Percentiles rank a stretch among this genome's conserved stretches.
Conservation (phyloP, 2,888 invertebrate species). For the Epinotia ramella region DNA sequence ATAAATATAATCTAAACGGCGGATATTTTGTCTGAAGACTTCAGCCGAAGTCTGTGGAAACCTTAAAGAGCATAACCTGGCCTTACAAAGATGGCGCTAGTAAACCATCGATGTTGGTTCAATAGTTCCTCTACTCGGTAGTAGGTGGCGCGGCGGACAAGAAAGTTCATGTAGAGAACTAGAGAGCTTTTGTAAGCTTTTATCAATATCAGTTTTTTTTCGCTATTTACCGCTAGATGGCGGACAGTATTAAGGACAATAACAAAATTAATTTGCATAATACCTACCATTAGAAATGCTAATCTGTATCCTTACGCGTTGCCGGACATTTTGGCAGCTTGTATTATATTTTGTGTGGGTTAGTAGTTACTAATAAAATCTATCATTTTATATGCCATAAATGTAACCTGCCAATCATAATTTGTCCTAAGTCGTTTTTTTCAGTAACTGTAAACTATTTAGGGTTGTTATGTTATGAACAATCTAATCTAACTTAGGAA, state of each 20-base stretch:
- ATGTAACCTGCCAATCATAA: no score
- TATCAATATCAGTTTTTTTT: not conserved
- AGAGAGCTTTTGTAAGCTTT: slow-evolving; percentile 30
- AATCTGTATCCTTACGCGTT: no score
- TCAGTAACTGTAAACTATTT: no score
- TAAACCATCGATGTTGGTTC: not conserved
- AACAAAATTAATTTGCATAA: not conserved
- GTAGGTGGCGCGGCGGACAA: slow-evolving; percentile 55
- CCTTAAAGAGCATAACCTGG: not conserved
- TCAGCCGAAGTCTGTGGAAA: slow-evolving; percentile 50
- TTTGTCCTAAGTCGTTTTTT: no score
- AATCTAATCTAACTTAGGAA: no score
- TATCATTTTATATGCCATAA: no score
- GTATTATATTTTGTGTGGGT: no score
- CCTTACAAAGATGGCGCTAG: slow-evolving; percentile 62
- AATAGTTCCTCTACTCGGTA: slow-evolving; percentile 47
- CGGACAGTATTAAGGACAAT: not conserved
- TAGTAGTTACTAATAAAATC: no score
- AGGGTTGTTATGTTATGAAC: no score
- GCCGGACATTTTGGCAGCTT: not conserved
- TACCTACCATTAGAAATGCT: not conserved
- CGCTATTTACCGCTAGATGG: slow-evolving; percentile 39
- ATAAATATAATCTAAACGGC: slow-evolving; percentile 62
- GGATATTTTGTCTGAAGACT: slow-evolving; percentile 50
- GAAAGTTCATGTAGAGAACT: slow-evolving; percentile 16